Evolutionary conservation across 2,888 invertebrate genomes (phyloP), one percentile per base, ranked within the genome.

Genomic region (Anagyrus pseudococci): DNA sequence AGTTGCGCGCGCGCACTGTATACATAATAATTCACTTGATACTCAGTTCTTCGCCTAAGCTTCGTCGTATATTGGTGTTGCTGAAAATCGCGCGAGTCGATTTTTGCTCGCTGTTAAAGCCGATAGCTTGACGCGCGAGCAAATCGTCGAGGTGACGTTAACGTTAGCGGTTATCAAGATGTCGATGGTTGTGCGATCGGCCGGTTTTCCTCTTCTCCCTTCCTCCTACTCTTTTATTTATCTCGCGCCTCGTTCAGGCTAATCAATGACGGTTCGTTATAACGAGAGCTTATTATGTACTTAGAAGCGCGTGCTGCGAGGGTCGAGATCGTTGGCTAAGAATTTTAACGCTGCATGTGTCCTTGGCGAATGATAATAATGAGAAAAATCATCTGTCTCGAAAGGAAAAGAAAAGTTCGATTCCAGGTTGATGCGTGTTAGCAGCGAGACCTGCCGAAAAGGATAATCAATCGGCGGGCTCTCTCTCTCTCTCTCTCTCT

Each of bases 1-100:
- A 64, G 70, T 66, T 65, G 8, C 33, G 33, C 71, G 73, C 73
- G 73, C 75, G 76, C 75, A 73, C 66, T 75, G 75, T 76, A 74
- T 75, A 75, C 73, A 73, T 72, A 37, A 8, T 37, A 55, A 53
- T 44, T 43, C 33, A 37, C 10, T n/a, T 29, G 48, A 40, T 48
- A 22, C 50, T 22, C 22, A 19, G 4, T 47, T 15, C 20, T 20
- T 37, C 15, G 10, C 37, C 15, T 64, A 68, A 72, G 68, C 68
- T 64, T 71, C 67, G 67, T 69, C 68, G 67, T 15, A 37, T 37
- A 13, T 68, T 69, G 66, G 66, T 68, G 68, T 72, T 71, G 67
- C 63, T 58, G 41, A 48, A 58, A 58, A 4, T 37, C 15, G 33
- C 10, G 4, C 6, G 10, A 29, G 29, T 15, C 10, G 15, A 15